Evolutionary conservation across 2,113 vertebrate species (phyloP), one percentile per base, ranked within the genome.

Genomic region (Platanista minor): DNA sequence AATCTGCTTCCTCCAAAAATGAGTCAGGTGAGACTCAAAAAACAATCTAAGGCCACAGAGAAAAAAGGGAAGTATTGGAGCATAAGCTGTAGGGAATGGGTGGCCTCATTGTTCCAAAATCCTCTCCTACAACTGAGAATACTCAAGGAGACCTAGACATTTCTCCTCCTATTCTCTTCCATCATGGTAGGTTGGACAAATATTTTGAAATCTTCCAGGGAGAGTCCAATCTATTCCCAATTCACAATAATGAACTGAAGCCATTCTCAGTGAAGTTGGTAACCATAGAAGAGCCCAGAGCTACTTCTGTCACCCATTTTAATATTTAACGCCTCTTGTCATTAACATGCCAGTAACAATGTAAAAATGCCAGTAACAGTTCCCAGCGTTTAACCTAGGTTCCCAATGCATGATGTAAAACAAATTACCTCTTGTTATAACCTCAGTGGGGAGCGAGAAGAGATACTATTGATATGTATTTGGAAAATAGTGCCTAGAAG

Each of bases 171-270:
- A 92, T 5, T 75, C 20, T 69, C 49, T 83, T 77, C 27, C 36
- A 77, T 57, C 1, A 20, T 64, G 36, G 72, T 49, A 90, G 1
- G 21, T 64, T 90, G 36, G 61, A n/a, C 59, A 91, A 86, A 57
- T 86, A 89, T 62, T 90, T 86, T 87, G 41, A 90, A 95, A 36
- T 72, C 43, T 94, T 96, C 13, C 8, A 94, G 15, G 82, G 75
- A 75, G 52, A 87, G 43, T 49, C 31, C 81, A 85, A 91, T 89
- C 12, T 81, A 64, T 69, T 74, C 86, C 4, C 11, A 88, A 80
- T 52, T 88, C n/a, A 84, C 15, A 62, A 21, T 61, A 59, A 11
- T 80, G 36, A 78, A 67, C 6, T 36, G 77, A 81, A 91, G 18
- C 29, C 43, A 87, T 78, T 83, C 12, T 82, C 21, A 82, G 14